Evolutionary conservation across 2,113 vertebrate genomes (phyloP), one percentile per base, ranked within the genome.

Genomic region (Ceyx margarethae): DNA sequence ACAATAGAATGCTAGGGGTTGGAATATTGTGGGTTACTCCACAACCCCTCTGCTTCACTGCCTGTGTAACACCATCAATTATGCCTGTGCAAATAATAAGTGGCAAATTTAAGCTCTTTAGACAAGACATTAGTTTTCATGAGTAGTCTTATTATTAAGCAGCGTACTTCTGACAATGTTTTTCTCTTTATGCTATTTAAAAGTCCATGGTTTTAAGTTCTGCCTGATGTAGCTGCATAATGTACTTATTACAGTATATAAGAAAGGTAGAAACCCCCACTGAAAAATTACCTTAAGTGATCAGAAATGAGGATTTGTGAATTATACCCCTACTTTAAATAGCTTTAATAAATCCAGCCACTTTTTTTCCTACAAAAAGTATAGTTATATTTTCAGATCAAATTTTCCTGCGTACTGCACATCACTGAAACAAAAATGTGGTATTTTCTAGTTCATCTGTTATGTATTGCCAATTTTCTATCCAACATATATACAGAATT

Each of bases 361-460:
- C 8, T n/a, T 23, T 42, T 42, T 25, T 2, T 3, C 28, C 28
- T n/a, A 22, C 12, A 65, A 75, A 57, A 71, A 31, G 2, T 46
- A 60, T 3, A 74, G 22, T 43, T 62, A n/a, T 6, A 21, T 22
- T 89, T 85, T 72, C 54, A 67, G 40, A 85, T 67, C 20, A 48
- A 28, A 57, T 87, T 90, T 88, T 72, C 85, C 62, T 57, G 46
- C 79, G 73, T 80, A 75, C 35, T 88, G 57, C 73, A 74, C 79
- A 81, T 80, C 65, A 68, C 43, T 74, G 64, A 75, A 90, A 86
- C 1, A 14, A 89, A 81, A 89, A 45, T 64, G 16, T 75, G 60
- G 45, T 21, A 68, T 91, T 84, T 94, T 95, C 77, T 81, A 73
- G 85, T 93, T 93, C 92, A 84, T 53, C 26, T 93, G 69, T 54